A percentile compares a stretch with the other conserved stretches of the same genome.
These are phyloP conservation scores for Nothoprocta pentlandii DNA, from an alignment of 2,113 vertebrate genomes.

Conservation along the genomic window DNA sequence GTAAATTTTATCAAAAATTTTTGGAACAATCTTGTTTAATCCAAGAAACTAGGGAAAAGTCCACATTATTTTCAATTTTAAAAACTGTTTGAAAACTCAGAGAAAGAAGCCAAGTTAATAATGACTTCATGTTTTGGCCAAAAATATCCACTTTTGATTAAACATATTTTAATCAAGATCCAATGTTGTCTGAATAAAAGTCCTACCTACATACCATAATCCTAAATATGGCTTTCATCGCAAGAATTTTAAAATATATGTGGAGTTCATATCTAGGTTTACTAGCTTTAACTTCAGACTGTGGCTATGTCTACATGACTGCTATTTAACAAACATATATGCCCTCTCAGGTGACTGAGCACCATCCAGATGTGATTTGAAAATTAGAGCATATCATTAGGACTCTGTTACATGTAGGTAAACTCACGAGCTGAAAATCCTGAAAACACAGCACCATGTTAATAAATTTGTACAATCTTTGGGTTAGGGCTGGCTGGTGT, in stretches of 20 bases:
- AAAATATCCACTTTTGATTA: not conserved
- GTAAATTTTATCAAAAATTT: not conserved
- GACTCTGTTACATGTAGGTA: accelerated
- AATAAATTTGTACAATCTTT: not conserved
- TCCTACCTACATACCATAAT: accelerated
- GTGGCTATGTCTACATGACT: not conserved
- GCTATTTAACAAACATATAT: not conserved
- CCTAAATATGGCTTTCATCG: not conserved
- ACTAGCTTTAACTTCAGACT: not conserved
- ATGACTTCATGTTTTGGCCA: not conserved
- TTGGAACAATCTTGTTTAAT: not conserved
- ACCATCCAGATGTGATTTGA: not conserved
- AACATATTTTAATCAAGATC: not conserved
- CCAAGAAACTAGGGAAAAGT: not conserved
- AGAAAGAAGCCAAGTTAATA: not conserved
- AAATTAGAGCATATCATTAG: not conserved
- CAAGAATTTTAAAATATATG: not conserved
- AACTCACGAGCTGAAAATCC: not conserved
- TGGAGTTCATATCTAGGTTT: not conserved
- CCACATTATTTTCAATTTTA: not conserved
- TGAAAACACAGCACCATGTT: not conserved
- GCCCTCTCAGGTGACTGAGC: not conserved
- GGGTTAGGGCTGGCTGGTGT: not conserved
- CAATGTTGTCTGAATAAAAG: not conserved
- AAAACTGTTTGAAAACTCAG: not conserved